A percentile compares a stretch with the other conserved stretches of the same genome.
phyloP scores from a whole-genome alignment of 2,113 vertebrate genomes.

The Lamprotornis superbus region DNA sequence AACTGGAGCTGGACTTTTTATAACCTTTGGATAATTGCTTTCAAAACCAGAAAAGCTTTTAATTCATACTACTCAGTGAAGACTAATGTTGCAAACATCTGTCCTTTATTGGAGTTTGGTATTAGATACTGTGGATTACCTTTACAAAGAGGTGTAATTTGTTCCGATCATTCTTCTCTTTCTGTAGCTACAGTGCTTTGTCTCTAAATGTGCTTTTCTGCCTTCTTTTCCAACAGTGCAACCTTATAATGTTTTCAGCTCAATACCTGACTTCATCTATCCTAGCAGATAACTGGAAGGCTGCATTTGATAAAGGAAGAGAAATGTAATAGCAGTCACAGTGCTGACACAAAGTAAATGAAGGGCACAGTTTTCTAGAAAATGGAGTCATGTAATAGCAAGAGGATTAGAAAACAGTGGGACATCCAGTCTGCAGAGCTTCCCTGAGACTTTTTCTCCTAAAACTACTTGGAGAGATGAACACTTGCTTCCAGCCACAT shows the following conservation, averaged over 20 bases:
- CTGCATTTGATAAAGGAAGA: not conserved
- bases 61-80: not conserved
- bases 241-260: not conserved
- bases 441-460: not conserved
- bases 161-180: not conserved
- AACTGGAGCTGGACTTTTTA: not conserved
- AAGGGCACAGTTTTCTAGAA: not conserved
- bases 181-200: not conserved
- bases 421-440: not conserved
- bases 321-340: not conserved
- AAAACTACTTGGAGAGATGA: not conserved
- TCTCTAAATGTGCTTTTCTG: not conserved
- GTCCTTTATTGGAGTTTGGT: not conserved
- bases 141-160: slow-evolving; percentile 1
- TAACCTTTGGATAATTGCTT: slow-evolving; percentile 39
- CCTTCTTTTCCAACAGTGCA: not conserved
- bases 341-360: not conserved
- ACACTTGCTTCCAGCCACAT: not conserved
- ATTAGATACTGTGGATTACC: not conserved
- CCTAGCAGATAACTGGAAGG: not conserved
- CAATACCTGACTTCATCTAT: not conserved
- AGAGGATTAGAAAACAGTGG: not conserved
- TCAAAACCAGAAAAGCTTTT: slow-evolving; percentile 27
- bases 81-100: not conserved
- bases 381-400: not conserved